A percentile compares a stretch with the other conserved stretches of the same genome.
These are phyloP conservation scores for Platygyra sinensis DNA, from an alignment of 64 coral and sea anemone species.

Conservation along the genomic window DNA sequence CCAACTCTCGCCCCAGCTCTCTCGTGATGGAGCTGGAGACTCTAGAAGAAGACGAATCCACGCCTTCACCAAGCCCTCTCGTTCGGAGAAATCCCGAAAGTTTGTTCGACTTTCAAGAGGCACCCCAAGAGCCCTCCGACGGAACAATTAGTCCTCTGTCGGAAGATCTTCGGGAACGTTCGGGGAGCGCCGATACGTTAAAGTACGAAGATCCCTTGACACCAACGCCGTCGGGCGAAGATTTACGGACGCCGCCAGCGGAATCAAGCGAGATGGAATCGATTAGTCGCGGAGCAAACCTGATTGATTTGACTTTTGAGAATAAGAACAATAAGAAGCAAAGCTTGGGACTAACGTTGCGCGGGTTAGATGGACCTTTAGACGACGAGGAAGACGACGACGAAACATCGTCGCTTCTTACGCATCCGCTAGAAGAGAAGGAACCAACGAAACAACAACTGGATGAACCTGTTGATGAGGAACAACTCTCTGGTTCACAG, in stretches of 20 bases:
- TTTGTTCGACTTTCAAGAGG: conserved; percentile 63
- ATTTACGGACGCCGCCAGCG: not conserved
- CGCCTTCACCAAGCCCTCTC: conserved; percentile 77
- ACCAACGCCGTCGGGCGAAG: conserved; percentile 27
- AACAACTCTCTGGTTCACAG: not conserved
- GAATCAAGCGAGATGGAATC: not conserved
- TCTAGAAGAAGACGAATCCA: conserved; percentile 72
- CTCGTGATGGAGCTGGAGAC: conserved; percentile 80
- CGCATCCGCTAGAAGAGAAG: not conserved
- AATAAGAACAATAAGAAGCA: not conserved
- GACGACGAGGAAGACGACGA: conserved; percentile 66
- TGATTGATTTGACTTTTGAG: conserved; percentile 36
- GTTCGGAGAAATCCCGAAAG: conserved; percentile 19
- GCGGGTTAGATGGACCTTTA: conserved; percentile 1
- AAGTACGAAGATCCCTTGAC: conserved; percentile 46
- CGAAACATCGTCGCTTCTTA: conserved; percentile 11
- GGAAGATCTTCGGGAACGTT: conserved; percentile 50
- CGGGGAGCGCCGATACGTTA: conserved; percentile 64
- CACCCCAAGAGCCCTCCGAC: not conserved
- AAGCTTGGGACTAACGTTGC: not conserved
- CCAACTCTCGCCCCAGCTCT: conserved; percentile 86
- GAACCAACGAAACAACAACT: not conserved
- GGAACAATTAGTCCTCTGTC: conserved; percentile 21
- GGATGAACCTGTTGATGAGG: not conserved
- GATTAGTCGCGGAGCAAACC: not conserved